Conservation (phyloP, 92 coral and sea anemone species). For the Porites divaricata region DNA sequence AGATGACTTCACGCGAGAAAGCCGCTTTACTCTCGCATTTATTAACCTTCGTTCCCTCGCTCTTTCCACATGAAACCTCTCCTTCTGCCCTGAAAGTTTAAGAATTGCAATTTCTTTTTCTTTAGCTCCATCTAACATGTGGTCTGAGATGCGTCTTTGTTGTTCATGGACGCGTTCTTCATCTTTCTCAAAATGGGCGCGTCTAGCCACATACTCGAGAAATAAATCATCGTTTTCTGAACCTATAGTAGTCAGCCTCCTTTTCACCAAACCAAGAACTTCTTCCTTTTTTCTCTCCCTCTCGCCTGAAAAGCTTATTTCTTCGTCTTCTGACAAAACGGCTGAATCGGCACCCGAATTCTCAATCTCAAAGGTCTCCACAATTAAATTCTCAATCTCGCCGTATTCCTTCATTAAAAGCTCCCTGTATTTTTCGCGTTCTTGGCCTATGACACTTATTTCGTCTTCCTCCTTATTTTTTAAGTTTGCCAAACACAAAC, state of each 20-base stretch:
- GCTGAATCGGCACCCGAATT: conserved; percentile 39
- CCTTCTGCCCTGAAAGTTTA: conserved; percentile 73
- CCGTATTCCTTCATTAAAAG: conserved; percentile 72
- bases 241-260: conserved; percentile 69
- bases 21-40: conserved; percentile 68
- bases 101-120: conserved; percentile 77
- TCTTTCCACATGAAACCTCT: conserved; percentile 79
- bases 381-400: conserved; percentile 63
- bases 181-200: conserved; percentile 81
- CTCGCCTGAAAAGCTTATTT: conserved; percentile 39
- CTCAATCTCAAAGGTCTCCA: conserved; percentile 43
- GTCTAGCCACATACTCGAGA: conserved; percentile 71
- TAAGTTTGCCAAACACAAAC: conserved; percentile 70
- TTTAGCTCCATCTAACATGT: conserved; percentile 68
- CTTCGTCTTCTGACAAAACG: conserved; percentile 25
- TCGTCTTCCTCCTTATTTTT: conserved; percentile 65
- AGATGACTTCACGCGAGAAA: conserved; percentile 61
- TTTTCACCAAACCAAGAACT: conserved; percentile 73
- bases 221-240: conserved; percentile 66
- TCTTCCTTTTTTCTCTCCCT: conserved; percentile 59
- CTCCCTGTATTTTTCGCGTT: conserved; percentile 63
- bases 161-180: conserved; percentile 86
- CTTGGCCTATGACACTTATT: conserved; percentile 65
- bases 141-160: conserved; percentile 79
- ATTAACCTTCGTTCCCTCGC: conserved; percentile 76